Evolutionary conservation across 2,888 invertebrate genomes (phyloP), one percentile per base, ranked within the genome.

Genomic region (Pegoplata infirma): DNA sequence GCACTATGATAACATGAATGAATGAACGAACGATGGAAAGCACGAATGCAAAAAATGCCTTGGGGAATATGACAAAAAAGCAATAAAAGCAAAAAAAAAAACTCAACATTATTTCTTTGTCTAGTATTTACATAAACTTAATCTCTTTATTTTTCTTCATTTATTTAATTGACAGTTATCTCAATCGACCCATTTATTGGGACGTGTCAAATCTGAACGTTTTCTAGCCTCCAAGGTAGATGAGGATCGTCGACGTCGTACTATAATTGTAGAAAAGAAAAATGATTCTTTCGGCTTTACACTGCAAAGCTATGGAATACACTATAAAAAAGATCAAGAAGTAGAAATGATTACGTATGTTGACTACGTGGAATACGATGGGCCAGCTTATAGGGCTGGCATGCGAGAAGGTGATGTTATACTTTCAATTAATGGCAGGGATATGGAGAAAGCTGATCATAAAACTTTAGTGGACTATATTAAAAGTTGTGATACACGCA

Each of bases 371-470:
- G 98, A 97, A 84, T 93, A 94, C 78, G 96, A 96, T 82, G 98
- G 98, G 0, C 95, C 98, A 0, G 98, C 98, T 0, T 96, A 95
- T 85, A 92, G 93, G 80, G 96, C 98, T 0, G 98, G 98, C 5
- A 96, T 99, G 95, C 92, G 97, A 8, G 96, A 97, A 90, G 98
- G 98, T 14, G 98, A 98, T 89, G 98, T 98, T 47, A 98, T 98
- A 84, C 91, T 98, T 44, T 96, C 98, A 51, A 98, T 98, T 84
- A 98, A 98, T 90, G 98, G 98, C n/a, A 93, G 93, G 51, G 97
- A 97, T 86, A 97, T 98, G 92, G 98, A 98, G 88, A 94, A 95
- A 83, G 95, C 96, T n/a, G 97, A 97, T 86, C 98, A 98, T 90
- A 94, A 96, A 86, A 94, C 96, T 61, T 92, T 98, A 82, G 98